Evolutionary conservation across 2,888 invertebrate genomes (phyloP), one percentile per base, ranked within the genome.

Genomic region (Tinea trinotella): DNA sequence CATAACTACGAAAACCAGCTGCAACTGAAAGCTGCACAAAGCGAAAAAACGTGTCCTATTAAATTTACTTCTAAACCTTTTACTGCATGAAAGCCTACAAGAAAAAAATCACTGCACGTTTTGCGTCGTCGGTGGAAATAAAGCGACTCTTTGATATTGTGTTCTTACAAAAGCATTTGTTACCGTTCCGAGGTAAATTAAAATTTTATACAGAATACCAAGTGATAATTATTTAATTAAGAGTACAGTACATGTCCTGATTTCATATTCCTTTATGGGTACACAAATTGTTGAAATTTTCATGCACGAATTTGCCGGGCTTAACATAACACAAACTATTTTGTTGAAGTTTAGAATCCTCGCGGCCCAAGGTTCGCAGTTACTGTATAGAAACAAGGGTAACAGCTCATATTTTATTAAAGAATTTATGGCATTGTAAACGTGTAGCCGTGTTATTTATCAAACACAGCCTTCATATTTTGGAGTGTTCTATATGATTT

Each of bases 341-440:
- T 24, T 24, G 24, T 24, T 22, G 5, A 50, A 50, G 5, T 22
- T 49, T 24, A 18, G 18, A 48, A 17, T 18, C 18, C n/a, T 17
- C 2, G 20, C 18, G 22, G 2, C 12, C 50, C 50, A 13, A 3
- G 13, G 13, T 22, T 24, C 50, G 10, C n/a, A 13, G 50, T 15
- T 24, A 46, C 15, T 46, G 20, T 24, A 22, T 24, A 24, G 50
- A 15, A 24, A 15, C 24, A 24, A 24, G 50, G 20, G 13, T 20
- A 15, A 13, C 3, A 50, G 24, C 24, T 50, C 50, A 50, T 50
- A 50, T 50, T 50, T 50, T 50, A 50, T 50, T 50, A 50, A 50
- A 50, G 50, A 50, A 50, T 50, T 50, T 50, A 50, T 24, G 50
- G 24, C 50, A 50, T 24, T 24, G 24, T 24, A 24, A 50, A 46